These are phyloP conservation scores for Australoheros scitulus DNA, from an alignment of 2,113 vertebrate species.

Conservation along the genomic window DNA sequence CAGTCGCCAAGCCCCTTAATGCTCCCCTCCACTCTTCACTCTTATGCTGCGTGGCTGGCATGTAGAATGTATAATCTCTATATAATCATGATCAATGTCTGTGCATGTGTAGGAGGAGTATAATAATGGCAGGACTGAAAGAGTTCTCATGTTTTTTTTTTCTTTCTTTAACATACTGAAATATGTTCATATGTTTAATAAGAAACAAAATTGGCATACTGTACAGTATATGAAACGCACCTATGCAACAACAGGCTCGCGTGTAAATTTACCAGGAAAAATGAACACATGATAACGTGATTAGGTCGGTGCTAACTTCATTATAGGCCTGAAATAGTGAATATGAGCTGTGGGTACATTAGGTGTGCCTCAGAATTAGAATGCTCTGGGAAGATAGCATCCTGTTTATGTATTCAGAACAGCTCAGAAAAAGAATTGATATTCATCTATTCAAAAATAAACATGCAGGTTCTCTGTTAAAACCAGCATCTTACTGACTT, in stretches of 20 bases:
- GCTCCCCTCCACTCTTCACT: constrained; percentile 87
- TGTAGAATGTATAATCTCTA: constrained; percentile 71
- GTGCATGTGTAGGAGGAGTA: constrained; percentile 45
- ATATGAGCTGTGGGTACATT: constrained; percentile 48
- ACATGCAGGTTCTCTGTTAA: constrained; percentile 26
- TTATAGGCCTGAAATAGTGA: constrained; percentile 59
- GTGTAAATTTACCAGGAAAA: constrained; percentile 49
- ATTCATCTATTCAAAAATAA: constrained; percentile 50
- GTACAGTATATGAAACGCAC: constrained; percentile 23
- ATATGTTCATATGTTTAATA: constrained; percentile 9
- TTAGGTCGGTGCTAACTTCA: constrained; percentile 63
- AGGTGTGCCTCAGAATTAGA: constrained; percentile 46
- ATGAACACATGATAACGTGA: constrained; percentile 45
- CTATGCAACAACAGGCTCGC: constrained; percentile 29
- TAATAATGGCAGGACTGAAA: constrained; percentile 23
- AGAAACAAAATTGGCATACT: background rate
- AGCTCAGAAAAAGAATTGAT: constrained; percentile 21
- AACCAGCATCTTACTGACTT: constrained; percentile 22
- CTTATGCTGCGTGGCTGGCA: constrained; percentile 79
- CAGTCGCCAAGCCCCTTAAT: constrained; percentile 91
- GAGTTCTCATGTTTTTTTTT: background rate
- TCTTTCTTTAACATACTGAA: background rate
- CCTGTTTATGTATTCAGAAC: constrained; percentile 41
- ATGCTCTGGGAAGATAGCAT: constrained; percentile 22
- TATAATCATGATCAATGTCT: constrained; percentile 68